Evolutionary conservation across 1,140 invertebrate genomes (phyloP), one percentile per base, ranked within the genome.

Genomic region (Atta texana): DNA sequence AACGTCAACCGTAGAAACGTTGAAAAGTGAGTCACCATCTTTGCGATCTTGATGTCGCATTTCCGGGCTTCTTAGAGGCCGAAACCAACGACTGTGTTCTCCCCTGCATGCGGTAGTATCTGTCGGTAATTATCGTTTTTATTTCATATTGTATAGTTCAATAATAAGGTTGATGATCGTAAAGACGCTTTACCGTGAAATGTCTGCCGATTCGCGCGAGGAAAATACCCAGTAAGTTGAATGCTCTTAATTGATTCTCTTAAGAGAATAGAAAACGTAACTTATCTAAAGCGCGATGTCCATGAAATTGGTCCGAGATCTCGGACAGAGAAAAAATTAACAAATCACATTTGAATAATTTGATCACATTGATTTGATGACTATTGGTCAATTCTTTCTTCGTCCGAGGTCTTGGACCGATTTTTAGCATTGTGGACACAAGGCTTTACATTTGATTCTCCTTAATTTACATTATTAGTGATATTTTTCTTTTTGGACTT

Each of bases 11-110:
- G 91, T 64, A 92, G 91, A 89, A 93, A 94, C 53, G 82, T 91
- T 51, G 94, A 95, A 84, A 94, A 94, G 94, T 94, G 89, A 93
- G 90, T 91, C 64, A 49, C 68, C 78, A 84, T 3, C 6, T n/a
- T 8, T 34, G n/a, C 49, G 68, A 82, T 49, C 28, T 49, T 28
- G 49, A 71, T 75, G 69, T 75, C 68, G 39, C 80, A 61, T 31
- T 82, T 61, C 24, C 28, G 8, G 68, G 80, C 44, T 74, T 84
- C 69, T 82, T 75, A 75, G 24, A 61, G 39, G 55, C 55, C 80
- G 44, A n/a, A 49, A 51, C 21, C 80, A 44, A 63, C 69, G 39
- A 84, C 55, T 21, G 57, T 74, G 69, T 84, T 14, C 53, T 74
- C 14, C 8, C 39, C 80, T 75, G 80, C 80, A 84, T 84, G 80